A percentile compares a stretch with the other conserved stretches of the same genome.
Evolutionary conservation across 2,888 invertebrate species (phyloP).

Genomic region (Griposia aprilina): DNA sequence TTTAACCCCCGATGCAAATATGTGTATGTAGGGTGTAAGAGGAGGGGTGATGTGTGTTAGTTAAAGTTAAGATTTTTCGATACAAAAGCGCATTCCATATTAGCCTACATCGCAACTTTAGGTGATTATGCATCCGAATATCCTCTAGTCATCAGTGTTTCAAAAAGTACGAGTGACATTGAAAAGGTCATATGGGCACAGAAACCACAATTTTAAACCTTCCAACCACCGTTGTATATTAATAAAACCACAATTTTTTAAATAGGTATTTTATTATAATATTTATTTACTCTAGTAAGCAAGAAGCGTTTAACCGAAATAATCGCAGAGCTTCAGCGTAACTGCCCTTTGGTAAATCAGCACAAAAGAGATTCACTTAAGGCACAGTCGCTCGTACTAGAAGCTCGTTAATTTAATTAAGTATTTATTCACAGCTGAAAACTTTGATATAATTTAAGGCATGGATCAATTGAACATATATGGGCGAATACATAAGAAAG

Average conservation of each 20-base stretch:
- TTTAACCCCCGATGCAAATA: too few relatives aligned
- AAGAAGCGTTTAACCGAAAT: slow-evolving; percentile 29
- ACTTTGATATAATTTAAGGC: too few relatives aligned
- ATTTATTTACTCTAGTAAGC: slow-evolving; percentile 1
- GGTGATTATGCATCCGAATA: too few relatives aligned
- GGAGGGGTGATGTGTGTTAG: too few relatives aligned
- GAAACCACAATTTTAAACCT: neutral
- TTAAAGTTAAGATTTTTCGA: too few relatives aligned
- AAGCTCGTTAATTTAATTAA: neutral
- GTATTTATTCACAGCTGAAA: neutral
- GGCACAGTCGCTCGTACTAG: slow-evolving; percentile 20
- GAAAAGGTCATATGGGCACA: neutral
- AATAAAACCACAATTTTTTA: too few relatives aligned
- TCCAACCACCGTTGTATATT: neutral
- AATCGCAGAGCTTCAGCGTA: slow-evolving; percentile 28
- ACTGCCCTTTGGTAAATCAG: slow-evolving; percentile 53
- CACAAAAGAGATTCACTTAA: slow-evolving; percentile 49
- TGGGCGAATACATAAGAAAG: too few relatives aligned
- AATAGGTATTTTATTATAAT: neutral
- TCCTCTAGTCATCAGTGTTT: too few relatives aligned
- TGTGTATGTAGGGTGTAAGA: too few relatives aligned
- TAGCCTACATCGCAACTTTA: too few relatives aligned
- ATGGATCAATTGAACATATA: too few relatives aligned
- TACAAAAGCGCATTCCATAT: too few relatives aligned
- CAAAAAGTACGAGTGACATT: neutral